phyloP scores from a whole-genome alignment of 2,888 invertebrate species.

The Campoplex nolae region DNA sequence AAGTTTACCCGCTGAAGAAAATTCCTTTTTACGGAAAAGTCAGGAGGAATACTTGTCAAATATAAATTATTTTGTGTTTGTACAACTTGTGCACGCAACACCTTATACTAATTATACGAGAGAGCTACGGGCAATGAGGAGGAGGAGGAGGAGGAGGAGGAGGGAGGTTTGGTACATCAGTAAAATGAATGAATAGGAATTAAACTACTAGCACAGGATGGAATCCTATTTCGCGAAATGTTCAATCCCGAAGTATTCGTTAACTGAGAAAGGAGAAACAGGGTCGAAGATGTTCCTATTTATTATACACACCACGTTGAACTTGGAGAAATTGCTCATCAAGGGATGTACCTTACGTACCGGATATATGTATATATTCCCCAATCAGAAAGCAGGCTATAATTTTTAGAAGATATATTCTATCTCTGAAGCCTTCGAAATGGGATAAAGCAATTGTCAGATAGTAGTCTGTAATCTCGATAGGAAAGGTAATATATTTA shows the following conservation, averaged over 20 bases:
- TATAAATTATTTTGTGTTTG: conserved; percentile 54
- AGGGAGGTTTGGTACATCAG: conserved; percentile 3
- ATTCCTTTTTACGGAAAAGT: conserved; percentile 23
- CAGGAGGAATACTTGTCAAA: conserved; percentile 30
- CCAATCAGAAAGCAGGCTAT: conserved; percentile 38
- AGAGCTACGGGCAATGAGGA: neutral
- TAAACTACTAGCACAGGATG: conserved; percentile 19
- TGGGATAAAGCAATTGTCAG: conserved; percentile 24
- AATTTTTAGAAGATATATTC: conserved; percentile 31
- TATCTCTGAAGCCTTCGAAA: conserved; percentile 2
- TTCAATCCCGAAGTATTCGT: conserved; percentile 42
- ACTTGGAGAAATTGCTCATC: conserved; percentile 49
- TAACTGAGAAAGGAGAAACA: conserved; percentile 12
- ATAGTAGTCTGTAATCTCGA: conserved; percentile 13
- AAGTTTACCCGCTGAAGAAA: conserved; percentile 8
- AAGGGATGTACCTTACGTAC: conserved; percentile 9
- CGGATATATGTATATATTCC: conserved; percentile 24
- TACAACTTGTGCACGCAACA: conserved; percentile 8
- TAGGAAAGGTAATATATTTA: neutral
- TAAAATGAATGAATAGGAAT: conserved; percentile 47
- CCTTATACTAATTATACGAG: conserved; percentile 47
- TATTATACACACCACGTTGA: conserved; percentile 29
- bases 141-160: neutral
- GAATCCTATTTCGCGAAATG: conserved; percentile 36
- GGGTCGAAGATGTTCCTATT: conserved; percentile 12